phyloP scores from a whole-genome alignment of 2,888 invertebrate genomes.

The Lagria hirta region DNA sequence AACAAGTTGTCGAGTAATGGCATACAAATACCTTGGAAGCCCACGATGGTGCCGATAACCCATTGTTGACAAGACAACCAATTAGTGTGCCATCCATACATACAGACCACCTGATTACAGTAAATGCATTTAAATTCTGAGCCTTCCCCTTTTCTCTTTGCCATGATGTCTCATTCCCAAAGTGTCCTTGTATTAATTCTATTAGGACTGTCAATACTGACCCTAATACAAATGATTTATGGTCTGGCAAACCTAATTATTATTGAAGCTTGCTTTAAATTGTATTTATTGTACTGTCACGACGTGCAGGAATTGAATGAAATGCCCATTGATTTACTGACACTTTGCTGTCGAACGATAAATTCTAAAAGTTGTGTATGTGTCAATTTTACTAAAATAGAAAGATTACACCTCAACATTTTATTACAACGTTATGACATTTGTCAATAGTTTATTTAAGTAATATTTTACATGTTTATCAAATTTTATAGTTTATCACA shows the following conservation, averaged over 20 bases:
- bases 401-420: no score
- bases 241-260: slow-evolving; percentile 38
- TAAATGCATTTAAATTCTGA: slow-evolving; percentile 3
- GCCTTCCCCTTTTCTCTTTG: slow-evolving; percentile 24
- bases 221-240: slow-evolving; percentile 43
- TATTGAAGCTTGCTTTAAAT: slow-evolving; percentile 42
- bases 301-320: no score
- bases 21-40: slow-evolving; percentile 10
- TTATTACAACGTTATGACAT: no score
- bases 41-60: slow-evolving; percentile 11
- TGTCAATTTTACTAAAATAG: no score
- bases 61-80: slow-evolving; percentile 29
- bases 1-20: slow-evolving; percentile 20
- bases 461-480: no score
- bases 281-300: slow-evolving; percentile 42
- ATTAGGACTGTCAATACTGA: slow-evolving; percentile 34
- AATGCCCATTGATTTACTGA: no score
- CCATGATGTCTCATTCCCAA: slow-evolving; percentile 38
- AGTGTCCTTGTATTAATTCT: slow-evolving; percentile 34
- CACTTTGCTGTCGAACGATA: no score
- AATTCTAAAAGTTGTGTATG: no score
- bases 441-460: no score
- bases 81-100: slow-evolving; percentile 41
- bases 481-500: no score
- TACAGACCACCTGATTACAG: slow-evolving; percentile 35